Percentiles rank a stretch among this genome's conserved stretches.
Evolutionary conservation across 2,113 vertebrate genomes (phyloP).

Genomic region (Xyliphius kryptos): DNA sequence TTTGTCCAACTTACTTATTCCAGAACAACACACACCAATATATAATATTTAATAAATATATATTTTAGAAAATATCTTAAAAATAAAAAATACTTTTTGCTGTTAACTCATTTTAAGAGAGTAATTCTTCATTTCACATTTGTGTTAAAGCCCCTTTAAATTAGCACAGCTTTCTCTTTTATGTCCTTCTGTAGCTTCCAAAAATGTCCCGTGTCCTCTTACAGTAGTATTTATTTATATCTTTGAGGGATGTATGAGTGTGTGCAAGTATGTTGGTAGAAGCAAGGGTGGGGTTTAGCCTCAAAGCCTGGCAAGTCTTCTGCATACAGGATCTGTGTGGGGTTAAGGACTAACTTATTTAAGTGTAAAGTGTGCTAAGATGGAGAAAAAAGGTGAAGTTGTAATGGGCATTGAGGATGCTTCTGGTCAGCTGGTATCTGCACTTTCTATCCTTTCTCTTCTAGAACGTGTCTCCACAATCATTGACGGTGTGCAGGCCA

Average conservation of each 20-base stretch:
- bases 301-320: background rate
- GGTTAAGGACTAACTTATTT: constrained; percentile 10
- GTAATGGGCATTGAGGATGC: constrained; percentile 76
- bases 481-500: constrained; percentile 85
- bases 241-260: constrained; percentile 27
- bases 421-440: constrained; percentile 77
- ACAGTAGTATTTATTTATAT: constrained; percentile 77
- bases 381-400: constrained; percentile 67
- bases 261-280: constrained; percentile 15
- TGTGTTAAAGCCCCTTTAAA: too few relatives aligned
- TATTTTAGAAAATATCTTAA: too few relatives aligned
- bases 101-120: too few relatives aligned
- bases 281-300: background rate
- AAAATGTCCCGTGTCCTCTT: constrained; percentile 83
- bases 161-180: constrained; percentile 26
- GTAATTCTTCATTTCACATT: too few relatives aligned
- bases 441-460: constrained; percentile 85
- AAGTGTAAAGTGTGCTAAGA: constrained; percentile 5
- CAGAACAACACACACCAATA: too few relatives aligned
- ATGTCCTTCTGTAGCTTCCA: constrained; percentile 53
- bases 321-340: constrained; percentile 16
- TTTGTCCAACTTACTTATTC: too few relatives aligned
- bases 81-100: too few relatives aligned
- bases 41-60: too few relatives aligned
- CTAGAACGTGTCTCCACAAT: constrained; percentile 90